Conservation (phyloP, 2,888 invertebrate genomes). For the Drosophila stalkeri region DNA sequence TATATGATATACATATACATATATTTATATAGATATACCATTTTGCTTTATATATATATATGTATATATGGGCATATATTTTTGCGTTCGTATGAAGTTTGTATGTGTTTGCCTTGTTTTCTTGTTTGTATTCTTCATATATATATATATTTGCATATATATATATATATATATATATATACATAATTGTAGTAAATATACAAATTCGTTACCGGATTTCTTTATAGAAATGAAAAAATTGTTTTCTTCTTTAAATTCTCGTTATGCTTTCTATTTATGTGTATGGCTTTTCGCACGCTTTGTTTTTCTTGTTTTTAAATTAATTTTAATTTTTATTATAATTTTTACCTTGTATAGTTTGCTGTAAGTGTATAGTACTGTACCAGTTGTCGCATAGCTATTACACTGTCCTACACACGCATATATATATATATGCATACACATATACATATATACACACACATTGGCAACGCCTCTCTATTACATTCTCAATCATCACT, state of each 20-base stretch:
- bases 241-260: constrained; percentile 69
- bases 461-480: constrained; percentile 57
- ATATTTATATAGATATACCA: constrained; percentile 40
- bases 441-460: constrained; percentile 56
- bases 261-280: constrained; percentile 71
- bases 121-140: constrained; percentile 40
- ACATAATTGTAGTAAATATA: constrained; percentile 71
- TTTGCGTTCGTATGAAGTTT: constrained; percentile 47
- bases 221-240: constrained; percentile 78
- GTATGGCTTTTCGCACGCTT: constrained; percentile 60
- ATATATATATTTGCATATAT: constrained; percentile 31
- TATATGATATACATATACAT: constrained; percentile 34
- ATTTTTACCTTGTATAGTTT: constrained; percentile 79
- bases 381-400: constrained; percentile 59
- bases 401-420: constrained; percentile 40
- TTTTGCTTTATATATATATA: constrained; percentile 27
- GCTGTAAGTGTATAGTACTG: constrained; percentile 79
- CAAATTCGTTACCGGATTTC: constrained; percentile 79
- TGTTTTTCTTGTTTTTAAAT: constrained; percentile 24
- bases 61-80: constrained; percentile 46
- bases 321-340: constrained; percentile 39
- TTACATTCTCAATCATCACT: constrained; percentile 29
- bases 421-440: constrained; percentile 1
- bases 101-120: constrained; percentile 26
- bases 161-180: constrained; percentile 39